phyloP scores from a whole-genome alignment of 2,797 vertebrate genomes.

The Brotogeris chrysoptera region DNA sequence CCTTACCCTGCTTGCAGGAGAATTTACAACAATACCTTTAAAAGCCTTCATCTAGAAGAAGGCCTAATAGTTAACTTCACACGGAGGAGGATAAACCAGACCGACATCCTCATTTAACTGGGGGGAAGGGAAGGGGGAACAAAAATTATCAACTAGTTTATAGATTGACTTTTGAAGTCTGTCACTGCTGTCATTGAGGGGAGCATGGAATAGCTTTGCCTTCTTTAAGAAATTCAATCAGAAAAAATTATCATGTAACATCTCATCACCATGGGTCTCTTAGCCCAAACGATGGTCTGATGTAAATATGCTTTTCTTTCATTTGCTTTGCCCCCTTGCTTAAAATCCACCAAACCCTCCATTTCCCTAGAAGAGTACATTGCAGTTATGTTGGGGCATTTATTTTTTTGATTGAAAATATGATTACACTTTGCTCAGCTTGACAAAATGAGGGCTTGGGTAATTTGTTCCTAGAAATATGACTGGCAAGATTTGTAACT shows the following conservation, averaged over 20 bases:
- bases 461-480: background rate
- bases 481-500: background rate
- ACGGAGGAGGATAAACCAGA: background rate
- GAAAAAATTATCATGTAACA: background rate
- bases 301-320: background rate
- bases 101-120: background rate
- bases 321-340: background rate
- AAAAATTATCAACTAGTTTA: background rate
- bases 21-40: background rate
- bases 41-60: background rate
- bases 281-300: background rate
- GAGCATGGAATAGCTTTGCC: background rate
- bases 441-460: background rate
- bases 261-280: background rate
- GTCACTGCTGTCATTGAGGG: background rate
- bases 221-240: background rate
- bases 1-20: background rate
- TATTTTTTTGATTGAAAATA: background rate
- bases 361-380: background rate
- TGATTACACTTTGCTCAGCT: background rate
- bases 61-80: background rate
- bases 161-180: background rate
- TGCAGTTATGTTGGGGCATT: fast-evolving
- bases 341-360: background rate
- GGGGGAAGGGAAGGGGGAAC: background rate